Evolutionary conservation across 2,113 vertebrate species (phyloP), one percentile per base, ranked within the genome.

Genomic region (Macheiramphus alcinus): DNA sequence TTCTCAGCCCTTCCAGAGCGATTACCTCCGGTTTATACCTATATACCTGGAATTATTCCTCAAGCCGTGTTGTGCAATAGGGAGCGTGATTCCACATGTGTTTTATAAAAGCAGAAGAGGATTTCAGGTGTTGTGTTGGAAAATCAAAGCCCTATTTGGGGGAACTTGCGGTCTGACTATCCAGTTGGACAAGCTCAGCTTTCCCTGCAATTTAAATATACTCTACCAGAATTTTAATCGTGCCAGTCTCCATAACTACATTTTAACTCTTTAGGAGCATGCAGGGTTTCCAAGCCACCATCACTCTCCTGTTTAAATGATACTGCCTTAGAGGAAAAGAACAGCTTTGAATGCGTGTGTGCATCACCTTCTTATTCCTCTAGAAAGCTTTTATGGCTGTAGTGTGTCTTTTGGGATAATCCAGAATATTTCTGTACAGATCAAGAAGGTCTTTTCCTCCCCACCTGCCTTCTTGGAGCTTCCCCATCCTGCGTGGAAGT

Each of bases 151-250:
- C 66, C 48, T 80, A 0, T 82, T 80, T 80, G 74, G 86, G 94
- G 92, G 85, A 96, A 34, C 90, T 90, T 83, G 82, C 6, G 48
- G 79, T 67, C 90, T 92, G 96, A 93, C 36, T 67, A 95, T 96
- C 96, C 96, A 94, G 96, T 97, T 32, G 92, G 96, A 68, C 96
- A 36, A 95, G 96, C 94, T 93, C 74, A 63, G 78, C 90, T 93
- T 93, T 94, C 91, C 75, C 91, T 90, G 80, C 40, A 36, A 95
- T 96, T 96, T 86, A 86, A 90, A 96, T 95, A 56, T 9, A 34
- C 93, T 90, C 79, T 71, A 20, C 79, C 86, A 92, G 93, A 90
- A 92, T 93, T 71, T 48, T 65, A 76, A 97, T 94, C 5, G 1
- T 55, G 79, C 88, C 62, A 20, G 62, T 58, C 85, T 85, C 88